Evolutionary conservation across 1,140 invertebrate genomes (phyloP).

Genomic region (Frieseomelitta varia): DNA sequence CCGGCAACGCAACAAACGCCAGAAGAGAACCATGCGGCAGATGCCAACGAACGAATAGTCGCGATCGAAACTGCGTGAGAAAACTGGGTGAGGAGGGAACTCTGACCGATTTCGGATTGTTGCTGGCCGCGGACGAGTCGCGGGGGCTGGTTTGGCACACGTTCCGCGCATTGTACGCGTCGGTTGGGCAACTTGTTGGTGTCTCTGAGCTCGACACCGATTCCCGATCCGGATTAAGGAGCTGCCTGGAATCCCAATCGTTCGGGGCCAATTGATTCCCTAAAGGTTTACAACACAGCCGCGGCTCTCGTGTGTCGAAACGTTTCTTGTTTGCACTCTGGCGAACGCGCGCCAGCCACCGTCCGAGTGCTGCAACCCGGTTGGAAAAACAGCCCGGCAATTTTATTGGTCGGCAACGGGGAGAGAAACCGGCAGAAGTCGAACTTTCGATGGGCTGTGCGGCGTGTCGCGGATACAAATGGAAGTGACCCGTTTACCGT

Average conservation of each 20-base stretch:
- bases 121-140: conserved; percentile 2
- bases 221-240: conserved; percentile 31
- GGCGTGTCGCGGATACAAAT: not conserved
- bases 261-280: conserved; percentile 20
- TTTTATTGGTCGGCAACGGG: not conserved
- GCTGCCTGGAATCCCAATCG: conserved; percentile 30
- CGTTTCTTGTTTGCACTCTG: conserved; percentile 10
- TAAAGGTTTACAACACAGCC: conserved; percentile 15
- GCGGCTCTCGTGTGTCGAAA: not conserved
- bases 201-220: conserved; percentile 4
- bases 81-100: not conserved
- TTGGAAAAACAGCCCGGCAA: conserved; percentile 6
- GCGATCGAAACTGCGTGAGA: not conserved
- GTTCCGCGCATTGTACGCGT: conserved; percentile 15
- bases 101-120: conserved; percentile 36
- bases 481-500: not conserved
- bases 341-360: too few relatives aligned
- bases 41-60: conserved; percentile 14
- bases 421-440: not conserved
- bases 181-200: not conserved
- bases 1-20: conserved; percentile 56
- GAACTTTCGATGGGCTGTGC: not conserved
- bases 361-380: too few relatives aligned
- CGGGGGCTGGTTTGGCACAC: not conserved
- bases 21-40: conserved; percentile 4